Conservation (phyloP, 2,888 invertebrate species). For the Erebia ligea region DNA sequence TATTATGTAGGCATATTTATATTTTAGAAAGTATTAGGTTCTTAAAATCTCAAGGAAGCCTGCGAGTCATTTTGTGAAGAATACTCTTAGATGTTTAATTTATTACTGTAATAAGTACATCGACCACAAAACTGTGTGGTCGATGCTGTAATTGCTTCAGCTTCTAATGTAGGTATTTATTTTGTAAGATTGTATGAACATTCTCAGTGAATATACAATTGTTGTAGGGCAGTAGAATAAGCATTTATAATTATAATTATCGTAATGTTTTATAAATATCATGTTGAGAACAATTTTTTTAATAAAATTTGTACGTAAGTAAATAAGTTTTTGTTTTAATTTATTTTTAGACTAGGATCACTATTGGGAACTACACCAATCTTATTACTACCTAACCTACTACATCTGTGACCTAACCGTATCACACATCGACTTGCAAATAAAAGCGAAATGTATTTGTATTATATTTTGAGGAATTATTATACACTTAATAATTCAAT, state of each 20-base stretch:
- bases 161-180: background rate
- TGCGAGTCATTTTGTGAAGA: background rate
- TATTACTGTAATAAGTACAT: too few species aligned
- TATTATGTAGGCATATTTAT: background rate
- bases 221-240: background rate
- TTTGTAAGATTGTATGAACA: background rate
- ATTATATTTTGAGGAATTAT: too few species aligned
- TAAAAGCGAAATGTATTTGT: too few species aligned
- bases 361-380: too few species aligned
- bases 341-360: background rate
- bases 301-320: background rate
- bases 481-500: too few species aligned
- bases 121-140: too few species aligned
- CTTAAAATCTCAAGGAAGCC: background rate
- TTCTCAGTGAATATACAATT: background rate
- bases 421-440: too few species aligned
- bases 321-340: background rate
- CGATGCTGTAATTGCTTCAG: slow-evolving; percentile 5
- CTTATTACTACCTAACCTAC: too few species aligned
- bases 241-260: background rate
- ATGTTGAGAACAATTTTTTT: background rate
- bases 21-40: background rate
- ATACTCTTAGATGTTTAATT: slow-evolving; percentile 8
- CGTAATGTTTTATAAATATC: background rate
- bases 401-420: too few species aligned